phyloP scores from a whole-genome alignment of 2,797 vertebrate genomes.

The Gila robusta region DNA sequence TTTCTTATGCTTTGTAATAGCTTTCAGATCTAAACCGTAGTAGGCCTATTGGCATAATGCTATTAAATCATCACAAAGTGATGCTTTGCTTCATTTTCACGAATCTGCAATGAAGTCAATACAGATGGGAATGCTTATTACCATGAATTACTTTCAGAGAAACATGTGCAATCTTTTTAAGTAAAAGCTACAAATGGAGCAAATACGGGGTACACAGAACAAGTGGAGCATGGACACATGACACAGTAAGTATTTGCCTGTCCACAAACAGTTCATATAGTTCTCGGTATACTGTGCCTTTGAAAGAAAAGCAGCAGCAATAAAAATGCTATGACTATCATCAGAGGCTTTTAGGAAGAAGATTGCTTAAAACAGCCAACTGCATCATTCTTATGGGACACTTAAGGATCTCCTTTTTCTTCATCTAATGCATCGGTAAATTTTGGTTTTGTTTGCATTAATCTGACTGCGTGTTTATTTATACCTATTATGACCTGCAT shows the following conservation, averaged over 20 bases:
- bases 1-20: background rate
- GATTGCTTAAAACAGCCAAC: background rate
- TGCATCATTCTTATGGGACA: background rate
- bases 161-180: slow-evolving; percentile 10
- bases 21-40: background rate
- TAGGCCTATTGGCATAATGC: slow-evolving; percentile 7
- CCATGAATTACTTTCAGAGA: background rate
- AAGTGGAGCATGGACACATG: background rate
- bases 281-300: background rate
- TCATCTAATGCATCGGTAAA: background rate
- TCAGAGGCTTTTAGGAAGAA: background rate
- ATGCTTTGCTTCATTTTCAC: slow-evolving; percentile 19
- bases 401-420: background rate
- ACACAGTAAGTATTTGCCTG: background rate
- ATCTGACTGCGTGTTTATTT: background rate
- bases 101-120: slow-evolving; percentile 5
- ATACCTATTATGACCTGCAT: background rate
- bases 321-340: background rate
- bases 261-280: background rate
- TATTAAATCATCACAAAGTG: slow-evolving; percentile 16
- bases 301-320: background rate
- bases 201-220: background rate
- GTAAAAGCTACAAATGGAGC: background rate
- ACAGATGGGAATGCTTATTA: slow-evolving; percentile 35
- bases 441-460: background rate